A percentile compares a stretch with the other conserved stretches of the same genome.
Evolutionary conservation across 1,140 invertebrate species (phyloP).

Genomic region (Neoseiulus cucumeris): DNA sequence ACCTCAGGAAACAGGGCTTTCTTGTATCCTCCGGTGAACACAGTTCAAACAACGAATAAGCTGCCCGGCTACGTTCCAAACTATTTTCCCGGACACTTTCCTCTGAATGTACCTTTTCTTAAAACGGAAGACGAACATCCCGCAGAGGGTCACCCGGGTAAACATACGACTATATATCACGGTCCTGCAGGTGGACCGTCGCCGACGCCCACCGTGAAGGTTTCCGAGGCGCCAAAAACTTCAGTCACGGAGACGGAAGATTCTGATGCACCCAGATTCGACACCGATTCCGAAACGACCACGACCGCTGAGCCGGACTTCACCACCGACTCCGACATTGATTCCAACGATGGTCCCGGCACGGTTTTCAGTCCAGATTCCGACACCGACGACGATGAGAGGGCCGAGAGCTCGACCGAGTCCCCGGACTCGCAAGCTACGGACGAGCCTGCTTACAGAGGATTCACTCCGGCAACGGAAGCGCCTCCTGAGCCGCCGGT

Average conservation of each 20-base stretch:
- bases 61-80: neutral
- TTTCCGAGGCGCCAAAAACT: no score
- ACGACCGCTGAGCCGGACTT: neutral
- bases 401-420: neutral
- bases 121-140: neutral
- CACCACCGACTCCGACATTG: neutral
- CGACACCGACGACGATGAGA: no score
- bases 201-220: neutral
- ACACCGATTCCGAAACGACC: neutral
- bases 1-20: neutral
- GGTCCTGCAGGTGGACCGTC: neutral
- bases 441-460: neutral
- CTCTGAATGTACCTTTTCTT: neutral
- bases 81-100: neutral
- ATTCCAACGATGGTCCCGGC: no score
- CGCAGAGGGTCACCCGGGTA: neutral
- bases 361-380: no score
- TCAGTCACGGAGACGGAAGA: no score
- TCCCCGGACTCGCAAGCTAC: neutral
- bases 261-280: no score
- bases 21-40: no score
- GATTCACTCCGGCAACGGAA: neutral
- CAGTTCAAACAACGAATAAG: no score
- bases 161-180: neutral
- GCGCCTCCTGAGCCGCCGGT: neutral